A percentile compares a stretch with the other conserved stretches of the same genome.
Evolutionary conservation across 2,888 invertebrate genomes (phyloP).

Genomic region (Blastobasis lacticolella): DNA sequence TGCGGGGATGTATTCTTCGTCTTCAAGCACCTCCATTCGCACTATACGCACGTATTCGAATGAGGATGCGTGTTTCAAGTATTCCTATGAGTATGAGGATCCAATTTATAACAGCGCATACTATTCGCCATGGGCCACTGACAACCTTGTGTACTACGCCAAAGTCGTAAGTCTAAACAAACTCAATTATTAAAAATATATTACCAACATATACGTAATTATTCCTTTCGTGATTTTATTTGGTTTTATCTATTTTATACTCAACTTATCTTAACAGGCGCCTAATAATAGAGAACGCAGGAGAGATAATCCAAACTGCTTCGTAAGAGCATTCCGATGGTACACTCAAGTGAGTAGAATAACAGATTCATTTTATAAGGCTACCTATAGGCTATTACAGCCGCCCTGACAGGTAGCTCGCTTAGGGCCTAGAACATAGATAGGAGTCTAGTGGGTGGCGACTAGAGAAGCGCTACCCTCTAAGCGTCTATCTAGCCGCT

Average conservation of each 20-base stretch:
- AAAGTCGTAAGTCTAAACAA: conserved; percentile 35
- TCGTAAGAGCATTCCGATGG: conserved; percentile 59
- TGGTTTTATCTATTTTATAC: too few species aligned
- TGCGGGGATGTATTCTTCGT: conserved; percentile 32
- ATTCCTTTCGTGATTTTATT: too few species aligned
- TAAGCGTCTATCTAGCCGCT: too few species aligned
- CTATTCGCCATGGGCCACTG: conserved; percentile 30
- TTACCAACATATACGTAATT: too few species aligned
- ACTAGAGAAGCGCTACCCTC: too few species aligned
- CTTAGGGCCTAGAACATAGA: too few species aligned
- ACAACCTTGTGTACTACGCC: conserved; percentile 39
- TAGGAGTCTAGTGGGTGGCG: too few species aligned
- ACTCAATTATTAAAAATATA: too few species aligned
- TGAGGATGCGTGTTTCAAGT: neutral
- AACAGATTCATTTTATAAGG: neutral
- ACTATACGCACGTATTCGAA: conserved; percentile 17
- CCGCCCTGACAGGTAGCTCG: too few species aligned
- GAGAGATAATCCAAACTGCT: conserved; percentile 41
- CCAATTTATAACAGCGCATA: conserved; percentile 21
- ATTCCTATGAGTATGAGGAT: conserved; percentile 3
- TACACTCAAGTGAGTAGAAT: conserved; percentile 46
- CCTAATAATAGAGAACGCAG: conserved; percentile 13
- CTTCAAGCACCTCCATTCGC: conserved; percentile 31
- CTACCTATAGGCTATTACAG: too few species aligned
- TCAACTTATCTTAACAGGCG: too few species aligned